A percentile compares a stretch with the other conserved stretches of the same genome.
These are phyloP conservation scores for Ardeotis arabs DNA, from an alignment of 2,113 vertebrate genomes.

Conservation along the genomic window DNA sequence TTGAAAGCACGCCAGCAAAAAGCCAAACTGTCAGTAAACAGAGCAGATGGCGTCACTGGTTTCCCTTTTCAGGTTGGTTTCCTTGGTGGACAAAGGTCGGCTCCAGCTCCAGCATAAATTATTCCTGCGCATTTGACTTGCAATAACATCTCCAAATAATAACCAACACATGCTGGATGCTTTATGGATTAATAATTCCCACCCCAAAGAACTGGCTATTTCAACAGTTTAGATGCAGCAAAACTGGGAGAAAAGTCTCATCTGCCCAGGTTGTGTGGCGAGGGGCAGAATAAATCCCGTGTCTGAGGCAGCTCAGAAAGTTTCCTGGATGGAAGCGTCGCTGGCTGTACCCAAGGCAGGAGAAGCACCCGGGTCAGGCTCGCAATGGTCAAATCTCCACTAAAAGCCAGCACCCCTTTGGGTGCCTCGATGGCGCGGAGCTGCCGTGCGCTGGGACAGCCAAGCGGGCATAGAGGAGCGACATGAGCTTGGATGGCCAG, in stretches of 20 bases:
- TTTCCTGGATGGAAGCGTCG: background rate
- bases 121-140: slow-evolving; percentile 58
- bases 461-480: fast-evolving
- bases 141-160: slow-evolving; percentile 61
- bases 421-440: fast-evolving
- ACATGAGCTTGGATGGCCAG: fast-evolving
- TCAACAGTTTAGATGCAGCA: background rate
- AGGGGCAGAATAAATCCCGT: background rate
- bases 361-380: background rate
- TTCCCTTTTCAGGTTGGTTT: slow-evolving; percentile 67
- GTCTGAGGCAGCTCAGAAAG: background rate
- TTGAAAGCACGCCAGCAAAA: slow-evolving; percentile 51
- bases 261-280: background rate
- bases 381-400: background rate
- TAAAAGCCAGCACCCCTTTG: background rate
- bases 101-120: slow-evolving; percentile 57
- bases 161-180: slow-evolving; percentile 58
- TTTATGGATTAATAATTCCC: slow-evolving; percentile 44
- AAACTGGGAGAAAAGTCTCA: background rate
- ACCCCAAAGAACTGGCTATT: slow-evolving; percentile 22
- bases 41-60: slow-evolving; percentile 45
- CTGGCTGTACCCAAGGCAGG: background rate
- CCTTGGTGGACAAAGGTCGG: slow-evolving; percentile 63
- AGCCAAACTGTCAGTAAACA: slow-evolving; percentile 64
- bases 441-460: fast-evolving